Evolutionary conservation across 92 coral and sea anemone genomes (phyloP).

Genomic region (Nematostella vectensis): DNA sequence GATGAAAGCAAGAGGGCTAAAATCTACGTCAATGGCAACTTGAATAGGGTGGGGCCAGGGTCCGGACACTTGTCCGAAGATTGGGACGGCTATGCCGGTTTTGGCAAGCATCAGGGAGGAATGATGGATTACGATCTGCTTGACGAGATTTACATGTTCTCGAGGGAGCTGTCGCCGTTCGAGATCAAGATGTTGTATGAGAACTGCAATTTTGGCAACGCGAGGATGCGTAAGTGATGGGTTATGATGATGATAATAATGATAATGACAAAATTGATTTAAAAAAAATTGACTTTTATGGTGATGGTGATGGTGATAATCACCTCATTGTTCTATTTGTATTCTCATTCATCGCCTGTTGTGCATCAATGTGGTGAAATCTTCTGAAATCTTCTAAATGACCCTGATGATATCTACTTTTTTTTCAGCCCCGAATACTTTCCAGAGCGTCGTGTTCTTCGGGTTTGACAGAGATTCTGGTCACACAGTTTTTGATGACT

Average conservation of each 20-base stretch:
- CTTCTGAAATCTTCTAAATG: too few relatives aligned
- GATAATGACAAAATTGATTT: too few relatives aligned
- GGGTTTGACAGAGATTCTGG: conserved; percentile 96
- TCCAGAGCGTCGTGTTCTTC: conserved; percentile 57
- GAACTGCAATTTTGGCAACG: conserved; percentile 80
- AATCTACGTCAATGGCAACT: conserved; percentile 72
- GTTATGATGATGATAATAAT: too few relatives aligned
- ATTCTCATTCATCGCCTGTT: too few relatives aligned
- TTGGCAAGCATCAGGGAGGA: conserved; percentile 73
- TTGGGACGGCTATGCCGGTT: conserved; percentile 95
- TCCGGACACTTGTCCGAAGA: conserved; percentile 81
- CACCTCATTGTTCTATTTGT: not conserved
- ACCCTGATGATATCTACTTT: too few relatives aligned
- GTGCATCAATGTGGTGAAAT: too few relatives aligned
- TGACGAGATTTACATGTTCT: conserved; percentile 81
- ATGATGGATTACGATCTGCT: conserved; percentile 48
- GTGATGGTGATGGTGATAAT: not conserved
- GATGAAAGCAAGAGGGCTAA: conserved; percentile 55
- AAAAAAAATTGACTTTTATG: not conserved
- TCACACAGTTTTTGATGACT: conserved; percentile 77
- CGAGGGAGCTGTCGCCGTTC: conserved; percentile 70
- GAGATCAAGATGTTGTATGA: conserved; percentile 84
- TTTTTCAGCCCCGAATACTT: conserved; percentile 21
- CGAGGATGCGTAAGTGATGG: conserved; percentile 66
- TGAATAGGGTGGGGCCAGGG: conserved; percentile 69